phyloP scores from a whole-genome alignment of 2,797 vertebrate species.

The Chaetophractus vellerosus region DNA sequence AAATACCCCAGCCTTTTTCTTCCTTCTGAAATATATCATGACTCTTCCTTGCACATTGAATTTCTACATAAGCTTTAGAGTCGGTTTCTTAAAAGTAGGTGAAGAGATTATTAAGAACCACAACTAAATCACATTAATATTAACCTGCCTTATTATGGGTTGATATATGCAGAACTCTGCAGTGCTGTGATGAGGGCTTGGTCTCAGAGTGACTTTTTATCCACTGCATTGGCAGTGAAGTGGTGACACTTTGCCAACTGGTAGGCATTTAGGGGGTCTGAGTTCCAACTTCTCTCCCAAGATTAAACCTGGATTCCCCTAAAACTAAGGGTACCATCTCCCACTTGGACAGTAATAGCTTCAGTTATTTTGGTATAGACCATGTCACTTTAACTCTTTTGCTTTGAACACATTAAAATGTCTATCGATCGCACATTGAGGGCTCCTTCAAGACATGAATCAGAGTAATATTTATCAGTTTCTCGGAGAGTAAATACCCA shows the following conservation, averaged over 20 bases:
- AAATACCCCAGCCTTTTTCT: not conserved
- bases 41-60: not conserved
- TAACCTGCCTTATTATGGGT: not conserved
- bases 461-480: not conserved
- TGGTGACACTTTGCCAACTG: not conserved
- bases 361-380: not conserved
- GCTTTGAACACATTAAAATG: not conserved
- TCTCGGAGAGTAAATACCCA: not conserved
- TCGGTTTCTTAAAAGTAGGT: not conserved
- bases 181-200: not conserved
- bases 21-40: not conserved
- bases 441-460: not conserved
- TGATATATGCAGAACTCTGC: not conserved
- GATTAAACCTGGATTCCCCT: not conserved
- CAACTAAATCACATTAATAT: not conserved
- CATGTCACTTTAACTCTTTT: not conserved
- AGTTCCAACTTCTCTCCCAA: not conserved
- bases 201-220: not conserved
- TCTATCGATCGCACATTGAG: not conserved
- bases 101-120: not conserved
- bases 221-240: not conserved
- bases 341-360: not conserved
- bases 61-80: conserved; percentile 40
- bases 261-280: not conserved
- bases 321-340: not conserved